Base-by-base conservation (phyloP, 1,140 invertebrate genomes). In the Phymastichus coffea region DNA sequence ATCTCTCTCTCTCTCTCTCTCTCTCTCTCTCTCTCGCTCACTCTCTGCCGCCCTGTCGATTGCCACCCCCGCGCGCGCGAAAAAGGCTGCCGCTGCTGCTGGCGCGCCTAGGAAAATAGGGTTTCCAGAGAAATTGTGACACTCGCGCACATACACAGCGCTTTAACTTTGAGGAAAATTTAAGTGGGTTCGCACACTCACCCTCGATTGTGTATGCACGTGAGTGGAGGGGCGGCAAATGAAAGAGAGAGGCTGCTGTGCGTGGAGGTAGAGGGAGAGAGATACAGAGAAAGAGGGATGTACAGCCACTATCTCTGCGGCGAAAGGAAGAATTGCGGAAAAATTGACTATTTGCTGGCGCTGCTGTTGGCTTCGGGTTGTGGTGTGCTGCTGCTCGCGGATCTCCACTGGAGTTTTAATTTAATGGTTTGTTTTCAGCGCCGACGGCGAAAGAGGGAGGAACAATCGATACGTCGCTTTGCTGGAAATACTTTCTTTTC, bases 21-120 rank as follows among this genome's bases (percentile, higher is more conserved):
- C n/a, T n/a, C n/a, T n/a, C n/a, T n/a, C n/a, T n/a, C n/a, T n/a
- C n/a, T n/a, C n/a, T n/a, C n/a, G n/a, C n/a, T n/a, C n/a, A n/a
- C n/a, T n/a, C n/a, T n/a, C n/a, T n/a, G n/a, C n/a, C n/a, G 26
- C 37, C 46, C 49, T 33, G 12, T 6, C 28, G 28, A 7, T 33
- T 33, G 61, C 48, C 43, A 49, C 53, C n/a, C 43, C 57, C 48
- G 61, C 43, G 57, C 61, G 65, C 64, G 62, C 63, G 64, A 63
- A 54, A n/a, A 64, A 70, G 68, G 67, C 64, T 52, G 63, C 57
- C 43, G 52, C 60, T 51, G 48, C 51, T 60, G 44, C 52, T 40
- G 25, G 37, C 44, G 41, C 38, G 22, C 51, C 70, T 71, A 64
- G 68, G 66, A 74, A 77, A 74, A 76, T 75, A 75, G 71, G 66